Percentiles rank a stretch among this genome's conserved stretches.
phyloP scores from a whole-genome alignment of 2,797 vertebrate species.

The Macrochelys suwanniensis region DNA sequence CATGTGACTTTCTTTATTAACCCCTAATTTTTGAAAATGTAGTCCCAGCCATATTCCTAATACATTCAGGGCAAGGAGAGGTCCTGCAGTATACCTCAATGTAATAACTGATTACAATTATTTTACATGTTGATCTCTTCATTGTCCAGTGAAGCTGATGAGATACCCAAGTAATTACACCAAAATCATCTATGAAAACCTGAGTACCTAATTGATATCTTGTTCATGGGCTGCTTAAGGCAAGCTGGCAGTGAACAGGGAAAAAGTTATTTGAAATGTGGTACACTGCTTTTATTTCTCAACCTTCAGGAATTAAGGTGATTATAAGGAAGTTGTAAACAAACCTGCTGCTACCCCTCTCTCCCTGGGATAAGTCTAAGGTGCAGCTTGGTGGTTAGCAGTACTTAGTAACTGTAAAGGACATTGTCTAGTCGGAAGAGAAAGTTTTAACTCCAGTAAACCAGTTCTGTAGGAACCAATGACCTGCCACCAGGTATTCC shows the following conservation, averaged over 20 bases:
- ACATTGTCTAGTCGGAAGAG: not conserved
- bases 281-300: conserved; percentile 5
- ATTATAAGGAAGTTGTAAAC: not conserved
- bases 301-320: not conserved
- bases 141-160: not conserved
- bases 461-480: not conserved
- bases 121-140: not conserved
- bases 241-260: not conserved
- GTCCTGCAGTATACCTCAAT: not conserved
- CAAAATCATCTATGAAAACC: not conserved
- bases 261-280: conserved; percentile 11
- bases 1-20: not conserved
- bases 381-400: not conserved
- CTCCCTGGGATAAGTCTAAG: not conserved
- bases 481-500: not conserved
- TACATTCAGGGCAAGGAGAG: not conserved
- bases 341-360: not conserved
- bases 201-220: not conserved
- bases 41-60: not conserved
- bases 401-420: not conserved
- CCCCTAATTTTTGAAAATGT: not conserved
- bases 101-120: not conserved
- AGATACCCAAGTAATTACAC: not conserved
- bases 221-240: not conserved
- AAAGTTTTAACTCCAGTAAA: not conserved